phyloP scores from a whole-genome alignment of 2,113 vertebrate species.

The Chamaetylas fuelleborni region DNA sequence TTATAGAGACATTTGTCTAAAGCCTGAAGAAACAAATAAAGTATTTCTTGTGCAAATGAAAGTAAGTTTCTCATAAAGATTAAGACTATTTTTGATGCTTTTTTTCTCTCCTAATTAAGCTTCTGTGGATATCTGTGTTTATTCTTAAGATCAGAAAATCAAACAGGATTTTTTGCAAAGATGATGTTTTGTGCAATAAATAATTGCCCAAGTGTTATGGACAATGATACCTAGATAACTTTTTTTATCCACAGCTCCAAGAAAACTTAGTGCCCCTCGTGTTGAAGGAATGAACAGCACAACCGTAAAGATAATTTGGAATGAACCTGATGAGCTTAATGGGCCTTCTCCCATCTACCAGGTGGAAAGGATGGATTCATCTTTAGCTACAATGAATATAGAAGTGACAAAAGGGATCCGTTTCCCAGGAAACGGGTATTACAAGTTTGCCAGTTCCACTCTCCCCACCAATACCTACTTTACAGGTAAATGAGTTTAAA shows the following conservation, averaged over 20 bases:
- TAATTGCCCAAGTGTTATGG: neutral
- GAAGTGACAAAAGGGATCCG: slow-evolving; percentile 78
- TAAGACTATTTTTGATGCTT: neutral
- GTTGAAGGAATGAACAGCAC: slow-evolving; percentile 80
- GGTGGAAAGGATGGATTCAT: slow-evolving; percentile 84
- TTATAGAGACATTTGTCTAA: neutral
- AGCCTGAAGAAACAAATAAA: neutral
- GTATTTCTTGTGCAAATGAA: neutral
- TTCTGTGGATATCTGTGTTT: neutral
- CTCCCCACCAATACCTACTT: slow-evolving; percentile 83
- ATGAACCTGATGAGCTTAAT: slow-evolving; percentile 80
- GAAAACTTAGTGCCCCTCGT: slow-evolving; percentile 72
- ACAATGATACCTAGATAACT: neutral
- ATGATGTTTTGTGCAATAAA: neutral
- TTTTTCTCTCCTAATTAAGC: neutral
- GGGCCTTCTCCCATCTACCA: slow-evolving; percentile 85
- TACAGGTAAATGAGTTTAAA: slow-evolving; percentile 79
- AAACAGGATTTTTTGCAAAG: neutral
- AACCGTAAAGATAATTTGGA: slow-evolving; percentile 78
- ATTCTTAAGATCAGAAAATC: neutral
- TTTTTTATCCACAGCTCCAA: slow-evolving; percentile 78
- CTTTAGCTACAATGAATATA: slow-evolving; percentile 73
- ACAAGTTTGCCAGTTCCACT: slow-evolving; percentile 79
- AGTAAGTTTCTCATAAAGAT: neutral
- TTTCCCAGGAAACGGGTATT: slow-evolving; percentile 85